Evolutionary conservation across 2,797 vertebrate genomes (phyloP), one percentile per base, ranked within the genome.

Genomic region (Eurystomus glaucurus): DNA sequence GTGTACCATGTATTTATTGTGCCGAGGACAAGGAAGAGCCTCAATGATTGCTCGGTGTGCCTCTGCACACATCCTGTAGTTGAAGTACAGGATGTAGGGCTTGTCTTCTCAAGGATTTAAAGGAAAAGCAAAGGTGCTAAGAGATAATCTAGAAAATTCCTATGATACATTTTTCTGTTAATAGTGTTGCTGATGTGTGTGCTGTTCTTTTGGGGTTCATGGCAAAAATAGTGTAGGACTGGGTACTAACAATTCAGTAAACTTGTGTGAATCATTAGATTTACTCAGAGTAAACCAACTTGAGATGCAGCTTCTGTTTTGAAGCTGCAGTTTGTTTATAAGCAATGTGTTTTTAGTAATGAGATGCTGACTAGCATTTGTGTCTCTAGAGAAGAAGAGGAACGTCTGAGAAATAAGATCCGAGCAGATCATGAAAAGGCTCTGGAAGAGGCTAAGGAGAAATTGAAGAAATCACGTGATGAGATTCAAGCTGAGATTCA

Each of bases 361-460:
- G 52, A 95, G 43, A 72, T 84, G 89, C 78, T 98, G 91, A 98
- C 79, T 52, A 16, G 25, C 57, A 21, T 95, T 96, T 97, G 87
- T 85, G 83, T 97, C 80, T 96, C 79, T 96, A 99, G 99, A 98
- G 99, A 99, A 98, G 99, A 99, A 97, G 99, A 99, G 98, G 99
- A 99, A 98, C 99, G 99, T 94, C 98, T 99, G 97, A 99, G 99
- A 97, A 99, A 99, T 97, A 99, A 99, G 98, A 99, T 99, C 93
- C 99, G 99, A 65, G 99, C 99, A 45, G 99, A 99, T 97, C 99
- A 99, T 7, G 99, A 99, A 98, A 99, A 99, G 78, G 99, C 99
- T 12, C 98, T 99, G 96, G 99, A 99, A 98, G 99, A 99, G 98
- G 99, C 99, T 28, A 99, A 99, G 97, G 99, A 99, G 98, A 99